These are phyloP conservation scores for Metopia argyrocephala DNA, from an alignment of 2,888 invertebrate genomes.

Conservation along the genomic window DNA sequence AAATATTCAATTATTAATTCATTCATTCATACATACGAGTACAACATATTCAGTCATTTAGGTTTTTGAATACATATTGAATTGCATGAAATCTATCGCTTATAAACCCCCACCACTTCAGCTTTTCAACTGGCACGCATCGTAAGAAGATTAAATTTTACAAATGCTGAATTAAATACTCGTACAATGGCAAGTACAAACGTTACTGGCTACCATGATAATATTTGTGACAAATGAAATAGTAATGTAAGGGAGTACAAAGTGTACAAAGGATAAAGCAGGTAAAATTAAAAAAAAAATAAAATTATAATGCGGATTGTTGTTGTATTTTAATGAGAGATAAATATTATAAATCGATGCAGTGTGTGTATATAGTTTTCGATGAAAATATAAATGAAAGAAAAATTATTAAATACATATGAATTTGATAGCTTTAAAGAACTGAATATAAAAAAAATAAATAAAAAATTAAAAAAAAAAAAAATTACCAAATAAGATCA, in stretches of 20 bases:
- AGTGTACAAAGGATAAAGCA: neutral
- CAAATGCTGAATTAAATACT: neutral
- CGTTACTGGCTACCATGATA: neutral
- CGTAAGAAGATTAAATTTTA: slow-evolving; percentile 54
- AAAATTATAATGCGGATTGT: neutral
- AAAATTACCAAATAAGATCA: too few species aligned
- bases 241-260: neutral
- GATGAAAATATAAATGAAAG: too few species aligned
- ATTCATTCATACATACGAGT: neutral
- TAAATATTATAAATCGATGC: slow-evolving; percentile 23
- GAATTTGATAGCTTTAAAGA: too few species aligned
- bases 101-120: neutral
- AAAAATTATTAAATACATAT: too few species aligned
- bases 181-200: slow-evolving; percentile 9
- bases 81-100: slow-evolving; percentile 29
- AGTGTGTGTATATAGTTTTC: too few species aligned
- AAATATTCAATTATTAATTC: neutral
- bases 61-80: slow-evolving; percentile 25
- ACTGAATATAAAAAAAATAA: too few species aligned
- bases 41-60: neutral
- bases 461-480: too few species aligned
- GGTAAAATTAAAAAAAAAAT: too few species aligned
- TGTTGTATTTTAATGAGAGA: slow-evolving; percentile 46
- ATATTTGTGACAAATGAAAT: neutral
- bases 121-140: neutral